A percentile compares a stretch with the other conserved stretches of the same genome.
Evolutionary conservation across 2,888 invertebrate genomes (phyloP).

Genomic region (Diarsia rubi): DNA sequence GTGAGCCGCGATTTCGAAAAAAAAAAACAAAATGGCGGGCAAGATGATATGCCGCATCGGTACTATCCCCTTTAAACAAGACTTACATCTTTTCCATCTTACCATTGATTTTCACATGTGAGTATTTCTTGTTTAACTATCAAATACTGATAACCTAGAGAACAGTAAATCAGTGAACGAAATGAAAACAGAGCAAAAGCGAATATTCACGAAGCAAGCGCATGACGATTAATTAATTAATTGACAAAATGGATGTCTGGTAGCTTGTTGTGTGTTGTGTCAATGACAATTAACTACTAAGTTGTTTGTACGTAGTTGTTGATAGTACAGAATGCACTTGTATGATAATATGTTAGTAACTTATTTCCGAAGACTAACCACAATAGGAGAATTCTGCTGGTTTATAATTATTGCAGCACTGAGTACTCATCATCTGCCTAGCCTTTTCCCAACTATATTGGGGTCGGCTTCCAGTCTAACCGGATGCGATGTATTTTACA

Average conservation of each 20-base stretch:
- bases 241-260: slow-evolving; percentile 59
- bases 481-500: no score
- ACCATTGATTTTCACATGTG: background rate
- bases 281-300: slow-evolving; percentile 46
- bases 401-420: background rate
- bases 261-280: slow-evolving; percentile 44
- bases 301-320: slow-evolving; percentile 26
- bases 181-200: slow-evolving; percentile 24
- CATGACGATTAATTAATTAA: slow-evolving; percentile 64
- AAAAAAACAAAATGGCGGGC: no score
- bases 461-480: no score
- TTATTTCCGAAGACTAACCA: slow-evolving; percentile 4
- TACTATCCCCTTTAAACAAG: no score
- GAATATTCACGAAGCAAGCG: slow-evolving; percentile 48
- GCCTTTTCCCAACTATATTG: no score
- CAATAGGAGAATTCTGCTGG: no score
- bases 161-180: slow-evolving; percentile 37
- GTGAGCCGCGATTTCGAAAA: no score
- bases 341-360: background rate
- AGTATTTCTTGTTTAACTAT: background rate
- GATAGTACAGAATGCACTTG: slow-evolving; percentile 27
- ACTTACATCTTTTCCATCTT: background rate
- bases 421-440: no score
- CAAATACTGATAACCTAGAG: background rate
- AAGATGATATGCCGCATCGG: no score